Base-by-base conservation (phyloP, 2,113 vertebrate species). In the Tragelaphus scriptus region DNA sequence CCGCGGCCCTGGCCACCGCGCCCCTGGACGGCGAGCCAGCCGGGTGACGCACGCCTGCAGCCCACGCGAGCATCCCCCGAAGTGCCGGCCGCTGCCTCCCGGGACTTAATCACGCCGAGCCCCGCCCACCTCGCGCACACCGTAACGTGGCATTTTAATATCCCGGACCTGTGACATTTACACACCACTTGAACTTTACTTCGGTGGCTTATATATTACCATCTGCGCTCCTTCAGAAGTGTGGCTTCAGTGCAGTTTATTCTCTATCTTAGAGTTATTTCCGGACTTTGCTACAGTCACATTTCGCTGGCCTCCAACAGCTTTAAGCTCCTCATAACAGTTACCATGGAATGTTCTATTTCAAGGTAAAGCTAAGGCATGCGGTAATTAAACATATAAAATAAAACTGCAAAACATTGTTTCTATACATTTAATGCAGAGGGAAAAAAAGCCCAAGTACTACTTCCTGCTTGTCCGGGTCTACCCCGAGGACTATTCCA, bases 111-210 rank as follows among this genome's bases (percentile, higher is more conserved):
- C 98, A 98, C 98, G 98, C 98, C 97, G 98, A 98, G 96, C 98
- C 98, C 98, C 97, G 92, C 97, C 97, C 96, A 98, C 92, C 98
- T 92, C 81, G 88, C 94, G 95, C 97, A 85, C 94, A 96, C 98
- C 97, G 96, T 96, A 79, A 98, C 97, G 94, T 97, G 98, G 97
- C 89, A 3, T 97, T 98, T 98, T 84, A 98, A 93, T 98, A 97
- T 95, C 96, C 79, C 91, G 61, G 96, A 93, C 98, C 97, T 97
- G 97, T 98, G 98, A 98, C 98, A 98, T 98, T 97, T 98, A 98
- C 98, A 98, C 98, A 98, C 98, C 98, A 97, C 3, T 6, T 1
- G 59, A 98, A 98, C 98, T 98, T 98, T 97, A 90, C 97, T 98
- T 95, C 98, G 0, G 2, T 96, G 98, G 98, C 51, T 98, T 98